These are phyloP conservation scores for Hetaerina titia DNA, from an alignment of 2,888 invertebrate species.

Conservation along the genomic window DNA sequence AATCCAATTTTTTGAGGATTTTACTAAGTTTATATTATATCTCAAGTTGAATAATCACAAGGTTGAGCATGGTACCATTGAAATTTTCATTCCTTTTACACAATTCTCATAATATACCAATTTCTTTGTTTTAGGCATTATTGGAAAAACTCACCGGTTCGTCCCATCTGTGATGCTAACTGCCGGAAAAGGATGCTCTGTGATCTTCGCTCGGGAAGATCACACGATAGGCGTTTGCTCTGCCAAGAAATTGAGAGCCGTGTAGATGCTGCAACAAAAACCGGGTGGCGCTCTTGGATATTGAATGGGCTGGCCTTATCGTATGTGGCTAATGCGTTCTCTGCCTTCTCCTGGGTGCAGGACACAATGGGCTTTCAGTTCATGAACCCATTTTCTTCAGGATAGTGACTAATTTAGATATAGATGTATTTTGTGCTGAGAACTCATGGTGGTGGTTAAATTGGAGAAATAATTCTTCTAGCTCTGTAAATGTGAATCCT, in stretches of 20 bases:
- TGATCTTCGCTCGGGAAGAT: constrained; percentile 91
- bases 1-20: no score
- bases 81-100: no score
- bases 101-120: neutral
- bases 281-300: constrained; percentile 92
- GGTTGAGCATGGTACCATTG: no score
- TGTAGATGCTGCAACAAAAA: constrained; percentile 87
- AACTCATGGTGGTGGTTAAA: constrained; percentile 41
- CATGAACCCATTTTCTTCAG: constrained; percentile 59
- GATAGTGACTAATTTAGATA: neutral
- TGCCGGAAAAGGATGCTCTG: constrained; percentile 92
- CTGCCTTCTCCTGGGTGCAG: constrained; percentile 70
- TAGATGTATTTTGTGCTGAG: neutral
- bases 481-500: neutral
- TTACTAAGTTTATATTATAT: no score
- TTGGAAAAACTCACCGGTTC: constrained; percentile 92
- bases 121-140: constrained; percentile 83
- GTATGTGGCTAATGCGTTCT: constrained; percentile 81
- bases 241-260: constrained; percentile 91
- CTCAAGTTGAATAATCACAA: no score
- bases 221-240: constrained; percentile 90
- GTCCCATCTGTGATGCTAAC: constrained; percentile 89
- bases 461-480: neutral
- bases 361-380: constrained; percentile 68
- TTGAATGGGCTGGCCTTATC: constrained; percentile 92